Conservation (phyloP, 2,888 invertebrate genomes). For the Philaethria dido region DNA sequence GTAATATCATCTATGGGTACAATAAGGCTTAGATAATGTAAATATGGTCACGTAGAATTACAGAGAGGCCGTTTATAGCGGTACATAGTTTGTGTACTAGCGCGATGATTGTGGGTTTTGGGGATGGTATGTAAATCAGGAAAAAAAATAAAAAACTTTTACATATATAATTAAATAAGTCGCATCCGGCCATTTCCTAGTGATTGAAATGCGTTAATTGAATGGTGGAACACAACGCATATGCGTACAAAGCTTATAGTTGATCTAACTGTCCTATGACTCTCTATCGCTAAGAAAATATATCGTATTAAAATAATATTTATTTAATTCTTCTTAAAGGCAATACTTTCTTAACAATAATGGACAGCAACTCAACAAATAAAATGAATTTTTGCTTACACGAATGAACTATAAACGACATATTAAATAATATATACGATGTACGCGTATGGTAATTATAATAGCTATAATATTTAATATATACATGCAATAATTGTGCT, state of each 20-base stretch:
- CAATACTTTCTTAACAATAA: neutral
- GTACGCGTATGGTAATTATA: neutral
- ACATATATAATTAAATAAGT: too few species aligned
- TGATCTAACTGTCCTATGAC: too few species aligned
- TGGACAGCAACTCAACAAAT: neutral
- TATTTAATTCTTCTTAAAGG: too few species aligned
- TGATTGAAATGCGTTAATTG: too few species aligned
- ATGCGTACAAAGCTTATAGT: too few species aligned
- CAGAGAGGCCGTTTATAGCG: neutral
- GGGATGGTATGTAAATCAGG: too few species aligned
- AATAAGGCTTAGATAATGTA: neutral
- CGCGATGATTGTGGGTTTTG: too few species aligned
- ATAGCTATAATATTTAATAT: neutral
- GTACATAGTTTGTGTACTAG: neutral
- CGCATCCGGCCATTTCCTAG: too few species aligned
- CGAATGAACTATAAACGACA: neutral
- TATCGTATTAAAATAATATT: too few species aligned
- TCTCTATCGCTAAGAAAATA: too few species aligned
- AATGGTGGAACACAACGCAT: too few species aligned
- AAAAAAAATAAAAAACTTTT: too few species aligned
- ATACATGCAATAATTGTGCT: constrained; percentile 4
- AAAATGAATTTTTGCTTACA: neutral
- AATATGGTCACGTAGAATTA: neutral
- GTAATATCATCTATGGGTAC: constrained; percentile 14
- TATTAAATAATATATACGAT: neutral